Base-by-base conservation (phyloP, 92 coral and sea anemone genomes). In the Chrysogorgia sp. region DNA sequence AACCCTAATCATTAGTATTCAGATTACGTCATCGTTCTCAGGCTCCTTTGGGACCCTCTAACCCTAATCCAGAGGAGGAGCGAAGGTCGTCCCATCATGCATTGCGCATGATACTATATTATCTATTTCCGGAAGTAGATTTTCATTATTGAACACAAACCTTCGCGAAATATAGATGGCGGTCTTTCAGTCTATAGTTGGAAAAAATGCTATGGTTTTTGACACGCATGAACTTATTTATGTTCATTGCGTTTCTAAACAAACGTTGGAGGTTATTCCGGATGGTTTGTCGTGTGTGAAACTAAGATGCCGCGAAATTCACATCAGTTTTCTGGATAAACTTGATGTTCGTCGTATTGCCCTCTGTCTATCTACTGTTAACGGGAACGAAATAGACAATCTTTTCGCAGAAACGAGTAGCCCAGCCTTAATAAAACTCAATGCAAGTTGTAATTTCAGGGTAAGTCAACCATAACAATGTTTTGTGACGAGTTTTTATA, bases 271-370 rank as follows among this genome's bases (percentile, higher is more conserved):
- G 21, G n/a, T 83, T 15, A 26, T 28, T 8, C 24, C 62, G 32
- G 25, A 52, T 0, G 49, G 62, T 50, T 17, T 86, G 19, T 0
- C 62, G 20, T 81, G 86, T 65, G 28, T 86, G n/a, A 62, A 79
- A 19, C n/a, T 87, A 0, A 67, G 71, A 60, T 82, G 90, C 58
- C 77, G 82, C 22, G 84, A 86, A 60, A 64, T 62, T 2, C 87
- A 87, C 63, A 24, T 69, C 25, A 86, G 90, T 53, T 82, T 68
- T 47, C 14, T 82, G 12, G 71, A 60, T 32, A 70, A 63, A 17
- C 32, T 79, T 21, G 70, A 14, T 0, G 76, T 68, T 57, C 67
- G 86, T 29, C 76, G 87, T 21, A 37, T 77, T 5, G 76, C 77
- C 0, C 84, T 82, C 9, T 21, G 52, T 55, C 30, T 77, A 13